phyloP scores from a whole-genome alignment of 1,140 invertebrate species.

The Grapholita molesta region DNA sequence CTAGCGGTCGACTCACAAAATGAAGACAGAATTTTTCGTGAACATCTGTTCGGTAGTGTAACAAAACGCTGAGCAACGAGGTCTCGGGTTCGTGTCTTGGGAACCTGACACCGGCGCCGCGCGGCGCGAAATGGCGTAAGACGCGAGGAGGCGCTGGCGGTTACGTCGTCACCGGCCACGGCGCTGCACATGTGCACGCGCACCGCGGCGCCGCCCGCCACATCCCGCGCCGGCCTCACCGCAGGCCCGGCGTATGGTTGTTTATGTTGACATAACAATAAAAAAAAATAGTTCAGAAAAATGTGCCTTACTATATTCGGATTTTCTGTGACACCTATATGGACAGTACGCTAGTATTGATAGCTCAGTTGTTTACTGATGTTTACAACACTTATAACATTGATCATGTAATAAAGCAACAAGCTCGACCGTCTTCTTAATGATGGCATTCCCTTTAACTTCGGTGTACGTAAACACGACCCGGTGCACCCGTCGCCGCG shows the following conservation, averaged over 20 bases:
- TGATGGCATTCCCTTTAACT: no score
- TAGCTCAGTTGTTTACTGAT: no score
- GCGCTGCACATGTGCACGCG: background rate
- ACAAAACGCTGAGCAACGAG: slow-evolving; percentile 8
- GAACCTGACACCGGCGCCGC: background rate
- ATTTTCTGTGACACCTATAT: no score
- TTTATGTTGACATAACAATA: background rate
- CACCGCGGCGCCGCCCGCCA: background rate
- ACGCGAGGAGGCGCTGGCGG: background rate
- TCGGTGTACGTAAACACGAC: no score
- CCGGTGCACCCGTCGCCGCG: no score
- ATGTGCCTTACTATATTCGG: no score
- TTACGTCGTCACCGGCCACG: background rate
- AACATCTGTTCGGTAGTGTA: background rate
- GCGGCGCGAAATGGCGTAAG: background rate
- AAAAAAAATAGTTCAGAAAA: no score
- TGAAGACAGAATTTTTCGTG: background rate
- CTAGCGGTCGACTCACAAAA: background rate
- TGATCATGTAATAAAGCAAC: no score
- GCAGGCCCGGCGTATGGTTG: background rate
- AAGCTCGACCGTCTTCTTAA: no score
- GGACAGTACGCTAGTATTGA: no score
- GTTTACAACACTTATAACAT: no score
- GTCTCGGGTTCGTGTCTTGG: background rate
- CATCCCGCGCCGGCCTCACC: background rate